Evolutionary conservation across 2,113 vertebrate species (phyloP).

Genomic region (Vireo altiloquus): DNA sequence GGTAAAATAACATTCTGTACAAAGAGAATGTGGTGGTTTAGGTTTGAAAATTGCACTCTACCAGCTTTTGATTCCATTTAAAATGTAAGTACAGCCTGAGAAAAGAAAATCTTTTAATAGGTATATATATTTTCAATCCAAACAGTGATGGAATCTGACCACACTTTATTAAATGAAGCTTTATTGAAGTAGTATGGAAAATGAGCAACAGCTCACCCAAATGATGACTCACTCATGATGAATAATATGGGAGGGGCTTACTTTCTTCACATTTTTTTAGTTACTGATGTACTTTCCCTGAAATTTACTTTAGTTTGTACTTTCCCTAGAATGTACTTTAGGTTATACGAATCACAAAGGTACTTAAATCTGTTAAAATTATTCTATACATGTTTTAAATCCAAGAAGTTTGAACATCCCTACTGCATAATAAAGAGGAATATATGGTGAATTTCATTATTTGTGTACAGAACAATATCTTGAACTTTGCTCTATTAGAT

Average conservation of each 20-base stretch:
- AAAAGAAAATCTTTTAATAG: not conserved
- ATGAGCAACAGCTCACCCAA: not conserved
- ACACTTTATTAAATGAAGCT: not conserved
- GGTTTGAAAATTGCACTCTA: not conserved
- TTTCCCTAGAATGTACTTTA: not conserved
- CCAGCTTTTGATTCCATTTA: not conserved
- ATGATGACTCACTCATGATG: fast-evolving
- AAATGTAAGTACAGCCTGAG: not conserved
- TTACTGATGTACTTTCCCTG: not conserved
- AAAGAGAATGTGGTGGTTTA: fast-evolving
- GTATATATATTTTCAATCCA: not conserved
- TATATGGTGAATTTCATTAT: not conserved
- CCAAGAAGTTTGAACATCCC: not conserved
- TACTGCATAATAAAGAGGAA: not conserved
- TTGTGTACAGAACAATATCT: not conserved
- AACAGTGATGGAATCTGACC: not conserved
- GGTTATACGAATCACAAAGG: fast-evolving
- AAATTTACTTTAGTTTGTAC: not conserved
- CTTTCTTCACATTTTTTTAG: not conserved
- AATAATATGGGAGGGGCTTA: not conserved
- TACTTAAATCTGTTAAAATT: not conserved
- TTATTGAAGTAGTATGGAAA: not conserved
- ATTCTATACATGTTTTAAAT: not conserved
- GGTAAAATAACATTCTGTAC: not conserved
- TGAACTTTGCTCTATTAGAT: not conserved